phyloP scores from a whole-genome alignment of 2,113 vertebrate species.

The Plecturocebus donacophilus region DNA sequence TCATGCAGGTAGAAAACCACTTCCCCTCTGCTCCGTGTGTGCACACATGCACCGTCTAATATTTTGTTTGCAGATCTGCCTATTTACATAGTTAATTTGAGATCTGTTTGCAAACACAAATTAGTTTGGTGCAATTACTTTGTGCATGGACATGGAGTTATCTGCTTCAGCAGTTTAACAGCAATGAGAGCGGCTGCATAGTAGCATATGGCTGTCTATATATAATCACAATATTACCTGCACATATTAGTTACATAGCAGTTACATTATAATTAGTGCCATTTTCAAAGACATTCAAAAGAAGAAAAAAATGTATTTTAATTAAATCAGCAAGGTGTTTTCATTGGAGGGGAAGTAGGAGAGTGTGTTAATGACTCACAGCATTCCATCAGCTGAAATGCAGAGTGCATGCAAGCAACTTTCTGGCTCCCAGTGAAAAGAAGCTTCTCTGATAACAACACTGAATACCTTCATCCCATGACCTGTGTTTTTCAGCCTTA shows the following conservation, averaged over 20 bases:
- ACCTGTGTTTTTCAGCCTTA: neutral
- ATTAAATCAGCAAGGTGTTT: conserved; percentile 70
- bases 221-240: conserved; percentile 88
- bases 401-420: neutral
- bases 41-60: conserved; percentile 71
- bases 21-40: conserved; percentile 33
- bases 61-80: conserved; percentile 85
- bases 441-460: neutral
- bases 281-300: conserved; percentile 65
- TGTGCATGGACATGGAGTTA: conserved; percentile 84
- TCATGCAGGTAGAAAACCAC: conserved; percentile 69
- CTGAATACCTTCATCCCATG: neutral
- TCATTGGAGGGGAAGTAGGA: neutral
- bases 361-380: neutral
- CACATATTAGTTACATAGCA: conserved; percentile 85
- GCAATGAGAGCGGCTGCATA: conserved; percentile 71
- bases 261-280: conserved; percentile 76
- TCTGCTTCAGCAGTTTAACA: conserved; percentile 81
- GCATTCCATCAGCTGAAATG: neutral
- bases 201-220: conserved; percentile 83
- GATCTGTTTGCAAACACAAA: conserved; percentile 88
- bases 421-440: neutral
- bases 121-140: conserved; percentile 88
- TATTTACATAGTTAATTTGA: conserved; percentile 87
- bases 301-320: conserved; percentile 51